Percentiles rank a stretch among this genome's conserved stretches.
phyloP scores from a whole-genome alignment of 2,888 invertebrate genomes.

The Tetragonula carbonaria region DNA sequence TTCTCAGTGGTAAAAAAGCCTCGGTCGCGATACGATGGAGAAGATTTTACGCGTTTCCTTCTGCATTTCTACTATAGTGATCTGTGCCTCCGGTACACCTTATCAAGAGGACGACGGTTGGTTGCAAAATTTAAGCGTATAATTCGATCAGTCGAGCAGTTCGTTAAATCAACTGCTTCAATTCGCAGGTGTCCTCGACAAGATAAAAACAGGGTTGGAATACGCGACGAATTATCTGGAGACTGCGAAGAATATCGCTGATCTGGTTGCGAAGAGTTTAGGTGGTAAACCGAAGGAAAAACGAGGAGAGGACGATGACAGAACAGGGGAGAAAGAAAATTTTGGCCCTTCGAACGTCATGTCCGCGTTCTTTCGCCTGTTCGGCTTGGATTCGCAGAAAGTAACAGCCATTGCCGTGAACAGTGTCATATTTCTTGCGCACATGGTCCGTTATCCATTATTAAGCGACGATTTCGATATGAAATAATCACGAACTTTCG shows the following conservation, averaged over 20 bases:
- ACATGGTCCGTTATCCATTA: constrained; percentile 87
- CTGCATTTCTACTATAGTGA: neutral
- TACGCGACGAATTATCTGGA: constrained; percentile 85
- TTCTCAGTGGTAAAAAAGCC: constrained; percentile 40
- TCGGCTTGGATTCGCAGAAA: constrained; percentile 91
- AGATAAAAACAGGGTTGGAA: constrained; percentile 84
- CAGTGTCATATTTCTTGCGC: constrained; percentile 92
- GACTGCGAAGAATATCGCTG: constrained; percentile 86
- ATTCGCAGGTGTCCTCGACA: constrained; percentile 81
- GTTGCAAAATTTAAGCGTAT: neutral
- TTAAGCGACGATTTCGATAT: no score
- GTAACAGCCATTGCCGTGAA: constrained; percentile 93
- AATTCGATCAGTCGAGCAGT: neutral
- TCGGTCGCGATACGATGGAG: constrained; percentile 41
- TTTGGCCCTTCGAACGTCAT: constrained; percentile 78
- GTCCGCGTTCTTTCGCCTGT: constrained; percentile 87
- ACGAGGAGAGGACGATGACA: constrained; percentile 65
- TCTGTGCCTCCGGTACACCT: neutral
- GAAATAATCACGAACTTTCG: neutral
- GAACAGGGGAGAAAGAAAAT: constrained; percentile 44
- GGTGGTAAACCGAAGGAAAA: constrained; percentile 73
- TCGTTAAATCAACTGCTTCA: neutral
- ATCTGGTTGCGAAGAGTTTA: constrained; percentile 87
- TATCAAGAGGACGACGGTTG: constrained; percentile 67
- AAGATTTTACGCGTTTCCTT: constrained; percentile 18